Evolutionary conservation across 2,797 vertebrate species (phyloP), one percentile per base, ranked within the genome.

Genomic region (Pipistrellus pipistrellus): DNA sequence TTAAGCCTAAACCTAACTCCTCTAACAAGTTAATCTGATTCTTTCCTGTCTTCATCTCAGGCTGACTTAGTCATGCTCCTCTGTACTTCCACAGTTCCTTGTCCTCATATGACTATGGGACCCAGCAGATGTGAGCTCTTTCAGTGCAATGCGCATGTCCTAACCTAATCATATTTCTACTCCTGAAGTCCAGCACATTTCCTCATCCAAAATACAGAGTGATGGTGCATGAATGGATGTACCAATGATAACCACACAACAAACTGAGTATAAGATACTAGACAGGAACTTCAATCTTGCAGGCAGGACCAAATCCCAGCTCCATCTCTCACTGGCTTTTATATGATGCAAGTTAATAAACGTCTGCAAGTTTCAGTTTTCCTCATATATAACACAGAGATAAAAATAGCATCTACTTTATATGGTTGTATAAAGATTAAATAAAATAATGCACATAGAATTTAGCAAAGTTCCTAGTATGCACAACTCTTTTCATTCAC

Each of bases 361-460:
- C 1, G n/a, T 57, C 25, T 84, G 6, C 48, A 81, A 62, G 30
- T 62, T 87, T 21, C 48, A 88, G 12, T 69, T 94, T 59, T 85
- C 5, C 55, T 88, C 64, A 44, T 27, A 38, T 51, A 32, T 59
- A 75, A 90, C 83, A 78, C 2, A 12, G 5, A 83, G 10, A 80
- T 44, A 75, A 83, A 76, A 46, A 57, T 12, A 59, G 2, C 10
- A 82, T 23, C 4, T 27, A 77, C 8, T 80, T 59, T 38, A 84
- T n/a, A 69, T 17, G 23, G 35, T 6, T 89, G 8, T 80, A 38
- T 51, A 55, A 96, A 90, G 18, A 75, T 75, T 80, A 85, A 66
- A 46, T 62, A 23, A 71, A 88, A 44, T 35, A 77, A 84, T 18
- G 3, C 12, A 71, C 11, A 46, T 3, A 66, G n/a, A 62, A 44